Conservation (phyloP, 2,113 vertebrate genomes). For the Phycodurus eques region DNA sequence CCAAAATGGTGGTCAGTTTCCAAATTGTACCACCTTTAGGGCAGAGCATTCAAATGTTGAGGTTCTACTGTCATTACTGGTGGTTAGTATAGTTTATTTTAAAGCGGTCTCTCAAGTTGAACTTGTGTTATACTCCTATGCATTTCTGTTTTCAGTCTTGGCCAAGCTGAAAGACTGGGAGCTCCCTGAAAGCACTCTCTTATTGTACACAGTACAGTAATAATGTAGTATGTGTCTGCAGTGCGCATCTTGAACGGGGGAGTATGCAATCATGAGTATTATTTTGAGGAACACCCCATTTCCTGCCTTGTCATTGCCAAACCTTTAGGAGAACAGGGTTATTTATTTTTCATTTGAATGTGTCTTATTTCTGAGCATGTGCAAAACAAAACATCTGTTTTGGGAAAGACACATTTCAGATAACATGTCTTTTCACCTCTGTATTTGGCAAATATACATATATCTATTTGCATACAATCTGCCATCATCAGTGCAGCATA, state of each 20-base stretch:
- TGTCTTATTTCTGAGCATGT: not conserved
- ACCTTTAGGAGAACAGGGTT: not conserved
- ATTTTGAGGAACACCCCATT: constrained; percentile 32
- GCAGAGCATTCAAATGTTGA: not conserved
- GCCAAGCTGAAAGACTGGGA: constrained; percentile 2
- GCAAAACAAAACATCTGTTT: not conserved
- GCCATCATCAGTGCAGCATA: not conserved
- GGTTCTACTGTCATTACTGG: not conserved
- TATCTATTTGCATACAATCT: not conserved
- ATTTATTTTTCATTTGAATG: not conserved
- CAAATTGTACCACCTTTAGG: not conserved
- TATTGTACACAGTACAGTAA: constrained; percentile 23
- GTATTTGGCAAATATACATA: not conserved
- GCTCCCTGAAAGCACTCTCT: constrained; percentile 28
- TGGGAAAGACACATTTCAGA: not conserved
- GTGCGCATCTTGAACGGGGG: constrained; percentile 1
- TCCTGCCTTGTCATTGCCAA: constrained; percentile 23
- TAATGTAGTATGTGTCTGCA: constrained; percentile 24
- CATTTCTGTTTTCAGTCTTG: not conserved
- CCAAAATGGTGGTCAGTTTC: too few relatives aligned
- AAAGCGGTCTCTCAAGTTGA: not conserved
- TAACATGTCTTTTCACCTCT: not conserved
- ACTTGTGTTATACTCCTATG: constrained; percentile 9
- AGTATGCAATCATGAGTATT: constrained; percentile 31
- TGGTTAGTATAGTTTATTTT: not conserved